Percentiles rank a stretch among this genome's conserved stretches.
Conservation (phyloP, 1,140 invertebrate genomes). For the Neodiprion pinetum region DNA sequence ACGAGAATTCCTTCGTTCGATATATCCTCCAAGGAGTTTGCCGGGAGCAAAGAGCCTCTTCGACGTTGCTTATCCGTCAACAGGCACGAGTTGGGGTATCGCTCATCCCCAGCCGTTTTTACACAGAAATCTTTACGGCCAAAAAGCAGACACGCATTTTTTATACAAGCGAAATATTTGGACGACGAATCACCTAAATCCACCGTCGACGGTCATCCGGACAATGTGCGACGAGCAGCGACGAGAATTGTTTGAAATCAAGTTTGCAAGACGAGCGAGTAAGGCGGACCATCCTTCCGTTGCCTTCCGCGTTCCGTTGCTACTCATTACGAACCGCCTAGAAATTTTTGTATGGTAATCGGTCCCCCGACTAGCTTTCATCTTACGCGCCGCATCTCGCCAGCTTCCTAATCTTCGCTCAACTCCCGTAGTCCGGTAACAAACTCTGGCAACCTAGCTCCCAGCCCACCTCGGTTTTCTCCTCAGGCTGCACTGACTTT, state of each 20-base stretch:
- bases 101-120: no score
- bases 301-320: not conserved
- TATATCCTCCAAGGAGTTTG: conserved; percentile 10
- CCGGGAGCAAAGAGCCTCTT: not conserved
- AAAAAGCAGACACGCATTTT: not conserved
- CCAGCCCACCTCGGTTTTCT: not conserved
- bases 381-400: not conserved
- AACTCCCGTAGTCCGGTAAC: no score
- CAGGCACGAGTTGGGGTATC: not conserved
- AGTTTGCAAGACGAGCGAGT: not conserved
- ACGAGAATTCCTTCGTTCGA: not conserved
- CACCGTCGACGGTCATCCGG: not conserved
- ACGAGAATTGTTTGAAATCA: no score
- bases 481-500: conserved; percentile 9
- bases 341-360: not conserved
- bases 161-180: not conserved
- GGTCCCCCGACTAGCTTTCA: no score
- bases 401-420: not conserved
- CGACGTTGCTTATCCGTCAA: not conserved
- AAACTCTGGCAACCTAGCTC: not conserved
- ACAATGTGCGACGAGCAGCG: not conserved
- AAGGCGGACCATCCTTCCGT: not conserved
- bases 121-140: no score
- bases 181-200: not conserved
- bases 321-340: not conserved